Evolutionary conservation across 2,888 invertebrate species (phyloP), one percentile per base, ranked within the genome.

Genomic region (Hypolimnas misippus): DNA sequence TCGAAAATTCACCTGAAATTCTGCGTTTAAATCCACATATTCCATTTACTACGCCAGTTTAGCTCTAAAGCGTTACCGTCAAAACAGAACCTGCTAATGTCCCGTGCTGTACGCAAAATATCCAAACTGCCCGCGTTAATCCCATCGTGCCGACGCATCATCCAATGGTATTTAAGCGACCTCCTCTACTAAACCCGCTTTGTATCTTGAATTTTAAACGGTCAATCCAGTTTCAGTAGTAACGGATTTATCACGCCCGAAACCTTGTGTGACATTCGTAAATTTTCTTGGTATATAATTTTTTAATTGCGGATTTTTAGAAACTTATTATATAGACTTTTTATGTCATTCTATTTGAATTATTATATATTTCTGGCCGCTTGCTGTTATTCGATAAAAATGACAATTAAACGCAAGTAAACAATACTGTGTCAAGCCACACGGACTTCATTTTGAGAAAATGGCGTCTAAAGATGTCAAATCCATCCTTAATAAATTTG

Each of bases 141-240:
- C 62, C 57, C 57, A n/a, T 10, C 62, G 62, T 62, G 62, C 57
- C 44, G 53, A 50, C 65, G 54, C 65, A 62, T 42, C 58, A 6
- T 40, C 62, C 62, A 14, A 57, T 53, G 62, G 62, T 51, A 61
- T 62, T 57, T 53, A 38, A 25, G 17, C 7, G 14, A 14, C 25
- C 49, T 10, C 25, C 25, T 58, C 44, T 53, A 61, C 60, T 56
- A 53, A 54, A 52, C 49, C 53, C 49, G 21, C 16, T 53, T 14
- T 51, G 46, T 57, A 52, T 53, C 62, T 53, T 58, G 33, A 33
- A 57, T 58, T 63, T 58, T 57, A 58, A 49, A 35, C 29, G 19
- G 57, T 46, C 19, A 46, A 10, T 10, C 14, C 38, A 17, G 7
- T 4, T 2, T 10, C 8, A n/a, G n/a, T n/a, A 38, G 1, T 38